phyloP scores from a whole-genome alignment of 2,888 invertebrate species.

The Petrolisthes cinctipes region DNA sequence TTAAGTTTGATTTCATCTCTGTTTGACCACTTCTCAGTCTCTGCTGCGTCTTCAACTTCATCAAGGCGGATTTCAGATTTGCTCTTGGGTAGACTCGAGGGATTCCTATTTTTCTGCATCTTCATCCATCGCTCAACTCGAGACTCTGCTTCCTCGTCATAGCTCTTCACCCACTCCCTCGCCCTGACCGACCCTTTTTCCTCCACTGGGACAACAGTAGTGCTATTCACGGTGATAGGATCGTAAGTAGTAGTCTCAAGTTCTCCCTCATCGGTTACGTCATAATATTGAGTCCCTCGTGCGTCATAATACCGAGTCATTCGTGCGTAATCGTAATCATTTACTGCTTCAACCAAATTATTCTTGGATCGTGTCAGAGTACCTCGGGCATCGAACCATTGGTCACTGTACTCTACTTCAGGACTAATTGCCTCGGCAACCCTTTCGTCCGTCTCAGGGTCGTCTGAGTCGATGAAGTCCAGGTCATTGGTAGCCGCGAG shows the following conservation, averaged over 20 bases:
- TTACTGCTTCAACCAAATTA: not conserved
- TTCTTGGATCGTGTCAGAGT: constrained; percentile 37
- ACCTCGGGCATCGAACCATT: constrained; percentile 51
- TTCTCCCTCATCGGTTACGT: constrained; percentile 17
- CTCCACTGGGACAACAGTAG: not conserved
- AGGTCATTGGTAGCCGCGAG: constrained; percentile 44
- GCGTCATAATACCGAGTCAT: constrained; percentile 45
- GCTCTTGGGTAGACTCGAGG: constrained; percentile 50
- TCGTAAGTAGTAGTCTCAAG: not conserved
- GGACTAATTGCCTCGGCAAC: constrained; percentile 14
- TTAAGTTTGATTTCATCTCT: constrained; percentile 61
- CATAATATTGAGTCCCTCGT: constrained; percentile 41
- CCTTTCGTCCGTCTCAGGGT: constrained; percentile 8
- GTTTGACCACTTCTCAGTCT: constrained; percentile 40
- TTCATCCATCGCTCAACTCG: constrained; percentile 30
- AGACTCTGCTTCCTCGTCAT: constrained; percentile 45
- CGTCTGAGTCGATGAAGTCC: constrained; percentile 55
- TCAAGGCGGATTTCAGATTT: constrained; percentile 59
- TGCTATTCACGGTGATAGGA: not conserved
- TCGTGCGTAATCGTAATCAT: constrained; percentile 30
- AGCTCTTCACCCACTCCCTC: constrained; percentile 63
- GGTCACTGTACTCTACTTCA: constrained; percentile 44
- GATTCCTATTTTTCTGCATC: constrained; percentile 33
- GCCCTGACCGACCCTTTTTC: constrained; percentile 49
- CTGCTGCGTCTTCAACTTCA: constrained; percentile 35